Evolutionary conservation across 2,888 invertebrate species (phyloP), one percentile per base, ranked within the genome.

Genomic region (Dinocampus coccinellae): DNA sequence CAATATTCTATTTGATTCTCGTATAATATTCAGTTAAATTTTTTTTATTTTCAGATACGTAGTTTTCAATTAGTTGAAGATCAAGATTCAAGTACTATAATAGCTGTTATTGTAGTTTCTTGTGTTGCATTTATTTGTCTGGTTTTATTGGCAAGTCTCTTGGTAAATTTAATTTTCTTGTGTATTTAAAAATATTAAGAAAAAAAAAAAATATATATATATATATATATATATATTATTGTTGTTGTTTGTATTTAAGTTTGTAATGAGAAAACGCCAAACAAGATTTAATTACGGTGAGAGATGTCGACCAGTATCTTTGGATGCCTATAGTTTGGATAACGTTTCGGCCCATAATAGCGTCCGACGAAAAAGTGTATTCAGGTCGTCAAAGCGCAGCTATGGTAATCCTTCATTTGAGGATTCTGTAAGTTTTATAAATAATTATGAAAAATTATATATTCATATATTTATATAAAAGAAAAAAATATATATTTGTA

Each of bases 401-500:
- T 97, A 96, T 83, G 95, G 96, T 33, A 97, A 97, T 89, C 95
- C 95, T 1, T 96, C 95, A 1, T 97, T 96, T 84, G 96, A 96
- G 85, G 96, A 96, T 88, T 94, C 95, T 84, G 94, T 94, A 88
- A 89, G 89, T 34, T 60, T 63, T 36, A n/a, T 55, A 13, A 20
- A 42, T 22, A 36, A 22, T 16, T 3, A 3, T 9, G 10, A 22
- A 3, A 42, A 52, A 69, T 36, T n/a, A n/a, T n/a, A n/a, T n/a
- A n/a, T n/a, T n/a, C n/a, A n/a, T n/a, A n/a, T n/a, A n/a, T n/a
- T n/a, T n/a, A n/a, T n/a, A n/a, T n/a, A n/a, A n/a, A n/a, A n/a
- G n/a, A n/a, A n/a, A n/a, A n/a, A n/a, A n/a, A n/a, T n/a, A n/a
- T n/a, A n/a, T n/a, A n/a, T n/a, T n/a, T n/a, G n/a, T n/a, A n/a